Evolutionary conservation across 2,113 vertebrate genomes (phyloP), one percentile per base, ranked within the genome.

Genomic region (Okapia johnstoni): DNA sequence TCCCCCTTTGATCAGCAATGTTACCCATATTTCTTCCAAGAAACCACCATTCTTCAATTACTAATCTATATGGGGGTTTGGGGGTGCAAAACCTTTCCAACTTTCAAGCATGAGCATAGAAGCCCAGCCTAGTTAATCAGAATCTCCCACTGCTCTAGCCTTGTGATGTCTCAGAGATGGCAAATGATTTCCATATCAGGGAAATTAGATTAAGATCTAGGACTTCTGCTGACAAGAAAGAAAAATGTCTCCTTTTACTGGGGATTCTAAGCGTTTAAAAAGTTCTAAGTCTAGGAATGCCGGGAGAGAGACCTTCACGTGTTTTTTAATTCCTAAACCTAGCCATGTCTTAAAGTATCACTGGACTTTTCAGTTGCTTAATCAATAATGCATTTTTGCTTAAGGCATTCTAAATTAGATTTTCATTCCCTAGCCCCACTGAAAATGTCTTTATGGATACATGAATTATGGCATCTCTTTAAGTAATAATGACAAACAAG

Each of bases 401-500:
- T 88, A 85, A 85, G 77, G 43, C 88, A 55, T 76, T 97, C 81
- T 88, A 63, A 94, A 87, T 96, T 94, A 63, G 25, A 36, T 63
- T 95, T 97, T 85, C 87, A 92, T 95, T 90, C 88, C 46, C 33
- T 57, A 83, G 10, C 28, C 48, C 76, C 83, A 46, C 2, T 46
- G 33, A 50, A 90, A 88, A 80, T 92, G 73, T 94, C 88, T 96
- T 92, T 50, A 81, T 60, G 30, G 40, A 94, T 66, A 66, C 28
- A 88, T 55, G 76, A 54, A 88, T 86, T 92, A 88, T 77, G 40
- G 17, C 36, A 88, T 61, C 63, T 87, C 48, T 95, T 89, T 94
- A 90, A 92, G 23, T 33, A 73, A 81, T 66, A 90, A 88, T 85
- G 60, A 50, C 25, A 88, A 94, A 91, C 30, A 93, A 50, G 88